phyloP scores from a whole-genome alignment of 2,797 vertebrate species.

The Crenuchus spilurus region DNA sequence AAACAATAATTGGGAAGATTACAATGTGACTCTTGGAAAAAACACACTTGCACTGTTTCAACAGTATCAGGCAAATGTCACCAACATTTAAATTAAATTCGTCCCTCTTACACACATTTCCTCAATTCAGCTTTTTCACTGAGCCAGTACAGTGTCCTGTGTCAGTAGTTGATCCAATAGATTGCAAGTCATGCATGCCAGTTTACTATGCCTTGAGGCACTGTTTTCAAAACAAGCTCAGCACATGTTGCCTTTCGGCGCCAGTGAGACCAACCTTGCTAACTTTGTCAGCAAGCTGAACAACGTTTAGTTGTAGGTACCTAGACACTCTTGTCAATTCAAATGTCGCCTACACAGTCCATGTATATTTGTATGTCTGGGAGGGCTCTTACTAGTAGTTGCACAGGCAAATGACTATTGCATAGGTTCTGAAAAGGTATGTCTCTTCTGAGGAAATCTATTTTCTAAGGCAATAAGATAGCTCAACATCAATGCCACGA shows the following conservation, averaged over 20 bases:
- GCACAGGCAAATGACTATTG: neutral
- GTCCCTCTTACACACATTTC: neutral
- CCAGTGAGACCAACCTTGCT: neutral
- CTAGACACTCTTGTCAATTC: neutral
- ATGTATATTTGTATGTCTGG: neutral
- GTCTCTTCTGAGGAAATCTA: neutral
- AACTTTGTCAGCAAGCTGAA: neutral
- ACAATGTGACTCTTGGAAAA: neutral
- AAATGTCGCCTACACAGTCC: neutral
- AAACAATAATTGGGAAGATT: conserved; percentile 16
- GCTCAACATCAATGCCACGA: neutral
- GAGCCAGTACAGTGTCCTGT: neutral
- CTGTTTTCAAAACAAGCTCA: neutral
- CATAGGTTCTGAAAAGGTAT: neutral
- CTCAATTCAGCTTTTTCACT: neutral
- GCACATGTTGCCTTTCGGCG: neutral
- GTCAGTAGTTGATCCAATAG: neutral
- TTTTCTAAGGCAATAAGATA: neutral
- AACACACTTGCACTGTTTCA: neutral
- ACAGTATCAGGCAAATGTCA: no score
- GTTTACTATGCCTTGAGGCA: neutral
- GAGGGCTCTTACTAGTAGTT: no score
- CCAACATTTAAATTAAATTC: neutral
- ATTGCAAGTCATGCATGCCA: neutral
- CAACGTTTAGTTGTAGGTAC: no score